A percentile compares a stretch with the other conserved stretches of the same genome.
These are phyloP conservation scores for Bombycilla garrulus DNA, from an alignment of 2,113 vertebrate species.

Conservation along the genomic window DNA sequence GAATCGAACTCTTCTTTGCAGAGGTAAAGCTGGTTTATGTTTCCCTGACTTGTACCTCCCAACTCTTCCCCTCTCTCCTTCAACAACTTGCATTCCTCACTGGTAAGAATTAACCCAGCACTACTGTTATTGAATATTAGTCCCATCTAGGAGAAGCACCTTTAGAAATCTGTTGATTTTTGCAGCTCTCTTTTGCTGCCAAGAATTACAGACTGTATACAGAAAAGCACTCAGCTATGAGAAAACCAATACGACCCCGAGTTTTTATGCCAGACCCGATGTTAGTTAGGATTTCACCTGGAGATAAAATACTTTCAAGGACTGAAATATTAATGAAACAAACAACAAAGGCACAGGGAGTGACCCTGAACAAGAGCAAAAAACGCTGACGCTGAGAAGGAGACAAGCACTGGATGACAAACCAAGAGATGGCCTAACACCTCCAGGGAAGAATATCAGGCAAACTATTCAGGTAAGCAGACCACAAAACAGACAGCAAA, in stretches of 20 bases:
- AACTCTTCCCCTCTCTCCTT: not conserved
- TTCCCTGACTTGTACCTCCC: not conserved
- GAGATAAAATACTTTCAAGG: not conserved
- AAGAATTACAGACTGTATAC: not conserved
- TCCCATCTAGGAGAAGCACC: not conserved
- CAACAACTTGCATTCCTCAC: not conserved
- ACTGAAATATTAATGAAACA: conserved; percentile 7
- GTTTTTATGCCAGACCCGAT: not conserved
- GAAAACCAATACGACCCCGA: not conserved
- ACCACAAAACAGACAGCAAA: not conserved
- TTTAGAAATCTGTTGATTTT: not conserved
- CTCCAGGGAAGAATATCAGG: not conserved
- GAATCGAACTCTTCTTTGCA: not conserved
- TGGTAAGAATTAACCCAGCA: not conserved
- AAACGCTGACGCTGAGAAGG: not conserved
- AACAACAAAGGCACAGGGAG: not conserved
- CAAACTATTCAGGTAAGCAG: not conserved
- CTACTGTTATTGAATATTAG: not conserved
- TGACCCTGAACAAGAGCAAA: not conserved
- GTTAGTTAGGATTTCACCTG: not conserved
- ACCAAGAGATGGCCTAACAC: not conserved
- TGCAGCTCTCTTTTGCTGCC: not conserved
- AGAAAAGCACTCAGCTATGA: not conserved
- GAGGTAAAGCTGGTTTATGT: not conserved
- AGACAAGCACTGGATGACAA: not conserved